Base-by-base conservation (phyloP, 2,888 invertebrate species). In the Temnothorax unifasciatus region DNA sequence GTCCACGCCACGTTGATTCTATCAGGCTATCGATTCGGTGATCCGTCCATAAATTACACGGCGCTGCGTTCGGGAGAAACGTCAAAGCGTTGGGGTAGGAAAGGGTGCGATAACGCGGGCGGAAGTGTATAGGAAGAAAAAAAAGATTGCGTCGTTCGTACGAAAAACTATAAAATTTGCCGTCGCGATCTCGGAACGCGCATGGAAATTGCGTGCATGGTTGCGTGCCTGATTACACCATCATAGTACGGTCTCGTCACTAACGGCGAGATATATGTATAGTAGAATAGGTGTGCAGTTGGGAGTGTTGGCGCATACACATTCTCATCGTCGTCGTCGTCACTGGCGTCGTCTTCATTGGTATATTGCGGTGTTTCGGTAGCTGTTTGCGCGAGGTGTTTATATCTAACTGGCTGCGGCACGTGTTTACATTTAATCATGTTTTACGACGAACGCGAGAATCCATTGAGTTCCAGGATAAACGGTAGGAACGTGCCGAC, bases 391-490 rank as follows among this genome's bases (percentile, higher is more conserved):
- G 44, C 79, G 25, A 79, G 61, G 74, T 68, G 68, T 79, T 79
- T 79, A 73, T 82, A 85, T 82, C 82, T 76, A 76, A 82, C 86
- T 69, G 38, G 44, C 47, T 71, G 64, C 57, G 68, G 83, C 86
- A 85, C 76, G 86, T 86, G 86, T 86, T 86, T 86, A 86, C 86
- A 82, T 86, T 86, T 85, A 86, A 86, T 86, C 86, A 79, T 85
- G 74, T 86, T 85, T 77, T 74, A 85, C 83, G 82, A 79, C 83
- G 59, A 86, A 68, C 83, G 59, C 59, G 69, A 54, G 74, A 59
- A 74, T 64, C 44, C 85, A 75, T 83, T 69, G 85, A 66, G 82
- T 66, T 66, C 8, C 52, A 44, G 57, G 82, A 71, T 66, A 64
- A 63, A 84, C 41, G 61, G 34, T 73, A 38, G 63, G 82, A 57